Evolutionary conservation across 2,888 invertebrate species (phyloP), one percentile per base, ranked within the genome.

Genomic region (Drosophila hamatofila): DNA sequence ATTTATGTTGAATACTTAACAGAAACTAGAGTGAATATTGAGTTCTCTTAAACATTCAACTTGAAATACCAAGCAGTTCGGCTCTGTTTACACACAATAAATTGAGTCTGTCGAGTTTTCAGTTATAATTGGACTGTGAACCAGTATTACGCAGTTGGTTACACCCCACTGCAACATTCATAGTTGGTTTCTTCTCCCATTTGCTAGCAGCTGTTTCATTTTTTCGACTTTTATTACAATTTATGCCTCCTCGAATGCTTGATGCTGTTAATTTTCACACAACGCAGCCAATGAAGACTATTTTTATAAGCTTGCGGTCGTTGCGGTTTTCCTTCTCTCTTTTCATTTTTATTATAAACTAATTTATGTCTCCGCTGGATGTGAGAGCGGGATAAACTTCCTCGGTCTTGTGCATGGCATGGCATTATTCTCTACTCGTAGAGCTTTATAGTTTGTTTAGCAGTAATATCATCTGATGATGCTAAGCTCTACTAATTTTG

Each of bases 291-390:
- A 68, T 71, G 61, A 65, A 78, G 61, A 71, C 86, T 83, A 88
- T 88, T 88, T 88, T 76, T 75, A 83, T 70, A 74, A 63, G 66
- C 62, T 57, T 64, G 61, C 60, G 67, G 68, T 64, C 66, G 63
- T 39, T 33, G 58, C 46, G 66, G 82, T 81, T 79, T 69, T 49
- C 5, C 5, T 72, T 67, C 27, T 33, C 51, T 57, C 54, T 55
- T 44, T 33, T 54, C 27, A n/a, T 39, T 67, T 78, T 83, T 81
- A 83, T 76, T 83, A 70, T 73, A 73, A 68, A 65, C 72, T 78
- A 81, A 88, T 88, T 83, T 88, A 88, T 88, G 72, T 71, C 83
- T 83, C 69, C 66, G 61, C 51, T 41, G 64, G 42, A 30, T 75
- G 60, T 51, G 61, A 21, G 49, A 58, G 73, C 41, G 81, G 67